Evolutionary conservation across 2,797 vertebrate genomes (phyloP).

Genomic region (Halcyon leucocephala): DNA sequence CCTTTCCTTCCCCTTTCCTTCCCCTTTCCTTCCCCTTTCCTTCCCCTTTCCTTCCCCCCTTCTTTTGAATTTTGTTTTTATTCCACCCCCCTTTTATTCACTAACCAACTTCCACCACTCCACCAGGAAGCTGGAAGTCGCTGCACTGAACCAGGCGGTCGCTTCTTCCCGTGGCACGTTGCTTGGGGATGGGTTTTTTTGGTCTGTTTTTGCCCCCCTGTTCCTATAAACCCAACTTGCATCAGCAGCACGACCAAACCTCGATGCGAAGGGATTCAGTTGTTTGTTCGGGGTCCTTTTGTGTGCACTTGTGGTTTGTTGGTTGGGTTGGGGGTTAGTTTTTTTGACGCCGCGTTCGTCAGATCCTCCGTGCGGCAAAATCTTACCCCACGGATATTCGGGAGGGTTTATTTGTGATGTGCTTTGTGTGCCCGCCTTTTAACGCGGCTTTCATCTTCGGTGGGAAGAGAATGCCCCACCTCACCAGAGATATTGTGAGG

Average conservation of each 20-base stretch:
- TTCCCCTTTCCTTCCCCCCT: too few relatives aligned
- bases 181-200: not conserved
- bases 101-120: not conserved
- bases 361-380: constrained; percentile 32
- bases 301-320: not conserved
- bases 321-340: not conserved
- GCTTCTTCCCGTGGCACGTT: not conserved
- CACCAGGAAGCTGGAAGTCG: not conserved
- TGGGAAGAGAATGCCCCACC: constrained; percentile 32
- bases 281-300: constrained; percentile 15
- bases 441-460: constrained; percentile 8
- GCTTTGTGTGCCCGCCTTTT: constrained; percentile 27
- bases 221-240: constrained; percentile 32
- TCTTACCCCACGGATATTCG: not conserved
- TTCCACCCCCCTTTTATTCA: too few relatives aligned
- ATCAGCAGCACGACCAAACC: constrained; percentile 1
- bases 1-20: too few relatives aligned
- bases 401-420: constrained; percentile 21
- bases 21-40: too few relatives aligned
- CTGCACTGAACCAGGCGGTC: not conserved
- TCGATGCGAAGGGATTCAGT: not conserved
- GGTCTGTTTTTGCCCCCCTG: not conserved
- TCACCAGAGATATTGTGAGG: not conserved
- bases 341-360: constrained; percentile 29
- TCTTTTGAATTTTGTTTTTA: too few relatives aligned